Evolutionary conservation across 2,797 vertebrate genomes (phyloP).

Genomic region (Catamblyrhynchus diadema): DNA sequence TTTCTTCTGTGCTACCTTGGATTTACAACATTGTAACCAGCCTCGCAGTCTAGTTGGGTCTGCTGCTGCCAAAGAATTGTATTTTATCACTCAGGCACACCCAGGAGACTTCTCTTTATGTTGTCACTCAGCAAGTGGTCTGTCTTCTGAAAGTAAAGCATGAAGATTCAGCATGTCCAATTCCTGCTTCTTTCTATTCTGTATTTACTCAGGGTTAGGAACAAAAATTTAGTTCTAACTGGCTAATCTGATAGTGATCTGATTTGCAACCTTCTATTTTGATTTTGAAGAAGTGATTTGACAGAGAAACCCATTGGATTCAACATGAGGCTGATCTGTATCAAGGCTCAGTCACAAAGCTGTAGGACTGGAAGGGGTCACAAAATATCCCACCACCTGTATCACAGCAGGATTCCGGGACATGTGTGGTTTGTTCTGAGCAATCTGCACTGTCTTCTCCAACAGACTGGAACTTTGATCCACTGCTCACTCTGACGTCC

Average conservation of each 20-base stretch:
- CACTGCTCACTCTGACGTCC: not conserved
- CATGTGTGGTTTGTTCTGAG: not conserved
- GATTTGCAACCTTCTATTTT: not conserved
- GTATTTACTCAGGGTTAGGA: not conserved
- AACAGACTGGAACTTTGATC: not conserved
- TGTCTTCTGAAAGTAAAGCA: not conserved
- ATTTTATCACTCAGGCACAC: slow-evolving; percentile 5
- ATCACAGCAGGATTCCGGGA: not conserved
- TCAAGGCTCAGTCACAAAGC: not conserved
- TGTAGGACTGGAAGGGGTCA: not conserved
- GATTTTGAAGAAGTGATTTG: not conserved
- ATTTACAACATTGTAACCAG: slow-evolving; percentile 2
- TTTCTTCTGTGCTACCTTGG: not conserved
- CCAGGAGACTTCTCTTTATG: not conserved
- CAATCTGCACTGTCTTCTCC: not conserved
- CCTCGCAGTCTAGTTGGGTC: not conserved
- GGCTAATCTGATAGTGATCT: not conserved
- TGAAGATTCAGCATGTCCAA: not conserved
- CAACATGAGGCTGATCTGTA: not conserved
- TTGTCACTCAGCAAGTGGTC: not conserved
- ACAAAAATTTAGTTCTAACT: not conserved
- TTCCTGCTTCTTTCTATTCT: not conserved
- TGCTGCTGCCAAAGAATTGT: slow-evolving; percentile 19
- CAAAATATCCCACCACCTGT: not conserved
- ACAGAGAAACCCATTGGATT: not conserved